Conservation (phyloP, 1,140 invertebrate genomes). For the Tetraneura akinire region DNA sequence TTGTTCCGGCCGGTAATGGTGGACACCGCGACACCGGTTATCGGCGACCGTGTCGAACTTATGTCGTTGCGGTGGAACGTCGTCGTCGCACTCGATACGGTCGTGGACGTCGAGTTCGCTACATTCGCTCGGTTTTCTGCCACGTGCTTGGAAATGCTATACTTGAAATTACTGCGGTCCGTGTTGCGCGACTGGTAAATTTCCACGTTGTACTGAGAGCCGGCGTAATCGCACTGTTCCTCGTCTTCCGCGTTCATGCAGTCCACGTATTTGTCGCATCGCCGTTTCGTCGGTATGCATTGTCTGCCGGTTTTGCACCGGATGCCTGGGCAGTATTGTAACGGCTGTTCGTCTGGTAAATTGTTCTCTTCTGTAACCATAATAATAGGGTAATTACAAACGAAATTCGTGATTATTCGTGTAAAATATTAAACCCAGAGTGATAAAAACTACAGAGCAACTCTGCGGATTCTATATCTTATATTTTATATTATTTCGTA, state of each 20-base stretch:
- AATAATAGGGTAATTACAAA: too few relatives aligned
- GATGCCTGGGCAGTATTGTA: constrained; percentile 70
- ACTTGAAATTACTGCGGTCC: constrained; percentile 16
- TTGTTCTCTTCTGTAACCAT: constrained; percentile 61
- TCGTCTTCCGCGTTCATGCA: constrained; percentile 79
- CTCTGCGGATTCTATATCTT: too few relatives aligned
- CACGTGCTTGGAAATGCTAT: not conserved
- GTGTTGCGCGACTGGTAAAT: constrained; percentile 11
- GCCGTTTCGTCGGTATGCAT: constrained; percentile 68
- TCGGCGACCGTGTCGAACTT: not conserved
- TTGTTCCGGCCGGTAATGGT: not conserved
- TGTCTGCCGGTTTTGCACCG: constrained; percentile 64
- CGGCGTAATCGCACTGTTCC: constrained; percentile 61
- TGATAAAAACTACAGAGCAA: too few relatives aligned
- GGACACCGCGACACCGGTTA: not conserved
- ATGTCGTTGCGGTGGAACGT: not conserved
- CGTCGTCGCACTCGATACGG: not conserved
- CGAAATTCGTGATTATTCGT: too few relatives aligned
- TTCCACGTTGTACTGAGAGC: not conserved
- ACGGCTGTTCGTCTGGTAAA: constrained; percentile 61
- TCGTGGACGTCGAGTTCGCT: not conserved
- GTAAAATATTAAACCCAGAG: too few relatives aligned
- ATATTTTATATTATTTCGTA: too few relatives aligned
- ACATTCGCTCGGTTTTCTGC: not conserved
- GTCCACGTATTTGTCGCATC: constrained; percentile 73